Base-by-base conservation (phyloP, 2,888 invertebrate species). In the Ormyrus rosae region DNA sequence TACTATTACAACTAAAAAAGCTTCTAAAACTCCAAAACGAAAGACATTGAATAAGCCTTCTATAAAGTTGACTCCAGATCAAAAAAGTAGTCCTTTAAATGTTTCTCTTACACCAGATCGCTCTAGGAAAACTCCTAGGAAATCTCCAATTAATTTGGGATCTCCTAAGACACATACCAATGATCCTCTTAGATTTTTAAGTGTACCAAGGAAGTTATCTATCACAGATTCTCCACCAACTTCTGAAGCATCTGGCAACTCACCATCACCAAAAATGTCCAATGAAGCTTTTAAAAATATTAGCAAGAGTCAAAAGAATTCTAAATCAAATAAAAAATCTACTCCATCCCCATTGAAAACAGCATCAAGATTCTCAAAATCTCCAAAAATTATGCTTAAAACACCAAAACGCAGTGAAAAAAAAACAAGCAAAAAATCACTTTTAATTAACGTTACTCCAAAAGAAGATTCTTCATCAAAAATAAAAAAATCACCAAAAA, bases 51-150 rank as follows among this genome's bases (percentile, higher is more conserved):
- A 9, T 34, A 69, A 55, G 0, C 13, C 53, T 64, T 11, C 7
- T 76, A 80, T 9, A 63, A 81, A 9, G 46, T 34, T 0, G 78
- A 79, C 71, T 19, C 61, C 81, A 0, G 74, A 72, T 55, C 87
- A 88, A 50, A 85, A 88, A 58, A 87, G 84, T 65, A 88, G 87
- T 73, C 87, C 87, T 6, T 83, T 87, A 50, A 84, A 83, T 10
- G 83, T 87, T 5, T 84, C 73, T 81, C 76, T 86, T 2, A 84
- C 88, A 8, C 87, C 88, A 10, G 86, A 86, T 75, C 86, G 87
- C 45, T 85, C 86, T 0, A 84, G 81, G 0, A 88, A 88, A 68
- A 88, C 86, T 0, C 87, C 87, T 0, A 85, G 84, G 81, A 88
- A 85, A 67, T 88, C 88, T 2, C 87, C 88, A 6, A 72, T 84